phyloP scores from a whole-genome alignment of 1,140 invertebrate genomes.

The Heliothis virescens region DNA sequence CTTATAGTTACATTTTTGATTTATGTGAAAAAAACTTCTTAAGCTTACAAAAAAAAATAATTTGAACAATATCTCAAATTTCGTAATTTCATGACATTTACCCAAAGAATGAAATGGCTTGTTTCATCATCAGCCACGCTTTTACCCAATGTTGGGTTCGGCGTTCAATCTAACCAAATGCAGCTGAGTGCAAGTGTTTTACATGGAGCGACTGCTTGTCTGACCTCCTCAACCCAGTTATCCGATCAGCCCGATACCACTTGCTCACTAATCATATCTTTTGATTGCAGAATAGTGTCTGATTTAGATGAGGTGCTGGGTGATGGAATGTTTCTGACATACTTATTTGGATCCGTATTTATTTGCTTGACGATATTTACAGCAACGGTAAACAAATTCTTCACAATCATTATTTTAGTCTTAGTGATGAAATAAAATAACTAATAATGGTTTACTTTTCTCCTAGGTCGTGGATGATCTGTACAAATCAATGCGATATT shows the following conservation, averaged over 20 bases:
- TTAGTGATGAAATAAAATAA: background rate
- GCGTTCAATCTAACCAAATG: no score
- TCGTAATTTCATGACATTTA: no score
- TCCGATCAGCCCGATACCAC: no score
- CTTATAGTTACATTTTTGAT: no score
- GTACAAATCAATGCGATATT: slow-evolving; percentile 72
- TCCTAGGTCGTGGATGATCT: slow-evolving; percentile 70
- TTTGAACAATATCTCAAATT: no score
- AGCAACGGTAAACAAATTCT: slow-evolving; percentile 60
- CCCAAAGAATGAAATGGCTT: no score
- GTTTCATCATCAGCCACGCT: no score
- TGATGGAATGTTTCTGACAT: slow-evolving; percentile 73
- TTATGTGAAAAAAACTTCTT: no score
- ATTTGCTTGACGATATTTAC: slow-evolving; percentile 77
- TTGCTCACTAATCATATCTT: background rate
- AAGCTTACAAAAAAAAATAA: no score
- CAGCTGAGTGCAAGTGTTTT: background rate
- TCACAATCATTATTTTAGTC: background rate
- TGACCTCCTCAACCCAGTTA: no score
- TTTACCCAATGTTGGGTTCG: no score
- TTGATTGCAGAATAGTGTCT: slow-evolving; percentile 67
- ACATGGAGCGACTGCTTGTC: background rate
- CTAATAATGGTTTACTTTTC: slow-evolving; percentile 36
- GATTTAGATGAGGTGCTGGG: slow-evolving; percentile 69
- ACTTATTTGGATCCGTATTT: slow-evolving; percentile 72